Evolutionary conservation across 1,140 invertebrate species (phyloP).

Genomic region (Ganaspis sp.): DNA sequence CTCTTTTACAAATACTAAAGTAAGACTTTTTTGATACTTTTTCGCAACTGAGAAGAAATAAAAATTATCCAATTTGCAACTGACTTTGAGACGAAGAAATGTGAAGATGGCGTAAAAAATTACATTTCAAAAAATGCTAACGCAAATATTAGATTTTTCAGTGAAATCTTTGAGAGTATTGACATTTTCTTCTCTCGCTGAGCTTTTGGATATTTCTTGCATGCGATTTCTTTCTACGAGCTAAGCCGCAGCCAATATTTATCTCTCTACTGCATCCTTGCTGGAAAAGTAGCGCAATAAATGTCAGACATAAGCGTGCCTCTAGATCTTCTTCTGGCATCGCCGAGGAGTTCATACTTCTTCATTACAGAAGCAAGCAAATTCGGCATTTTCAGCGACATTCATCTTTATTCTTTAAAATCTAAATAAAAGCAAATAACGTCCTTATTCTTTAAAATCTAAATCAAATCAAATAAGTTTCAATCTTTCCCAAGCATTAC

Average conservation of each 20-base stretch:
- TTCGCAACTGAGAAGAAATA: too few relatives aligned
- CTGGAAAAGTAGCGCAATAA: slow-evolving; percentile 53
- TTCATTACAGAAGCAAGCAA: background rate
- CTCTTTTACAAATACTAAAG: too few relatives aligned
- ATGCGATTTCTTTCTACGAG: slow-evolving; percentile 30
- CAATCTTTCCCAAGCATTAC: too few relatives aligned
- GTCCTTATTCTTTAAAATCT: background rate
- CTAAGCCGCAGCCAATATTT: slow-evolving; percentile 47
- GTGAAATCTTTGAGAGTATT: background rate
- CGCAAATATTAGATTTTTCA: background rate
- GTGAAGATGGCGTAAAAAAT: too few relatives aligned
- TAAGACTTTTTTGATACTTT: too few relatives aligned
- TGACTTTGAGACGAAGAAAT: too few relatives aligned
- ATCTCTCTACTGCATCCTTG: slow-evolving; percentile 36
- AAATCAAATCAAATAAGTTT: too few relatives aligned
- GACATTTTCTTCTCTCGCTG: background rate
- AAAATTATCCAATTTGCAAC: too few relatives aligned
- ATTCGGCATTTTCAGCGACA: background rate
- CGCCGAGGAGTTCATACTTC: slow-evolving; percentile 13
- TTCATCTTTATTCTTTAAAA: background rate
- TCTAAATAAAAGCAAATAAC: too few relatives aligned
- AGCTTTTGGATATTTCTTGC: background rate
- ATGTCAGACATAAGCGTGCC: slow-evolving; percentile 42
- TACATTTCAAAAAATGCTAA: too few relatives aligned
- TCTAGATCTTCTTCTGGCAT: slow-evolving; percentile 17